Evolutionary conservation across 2,113 vertebrate species (phyloP).

Genomic region (Sisor rabdophorus): DNA sequence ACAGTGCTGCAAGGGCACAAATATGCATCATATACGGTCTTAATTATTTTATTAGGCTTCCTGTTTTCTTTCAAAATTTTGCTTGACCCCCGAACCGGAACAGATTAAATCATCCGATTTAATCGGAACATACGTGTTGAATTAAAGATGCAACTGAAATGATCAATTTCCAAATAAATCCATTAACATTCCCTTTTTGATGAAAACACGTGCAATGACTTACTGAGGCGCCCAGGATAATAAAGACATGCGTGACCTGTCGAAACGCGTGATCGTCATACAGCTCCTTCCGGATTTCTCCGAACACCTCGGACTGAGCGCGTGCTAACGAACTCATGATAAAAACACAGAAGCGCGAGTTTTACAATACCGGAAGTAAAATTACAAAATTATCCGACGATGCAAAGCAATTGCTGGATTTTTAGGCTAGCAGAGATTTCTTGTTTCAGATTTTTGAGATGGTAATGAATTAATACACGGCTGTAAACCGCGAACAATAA

Average conservation of each 20-base stretch:
- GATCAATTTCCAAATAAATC: too few species aligned
- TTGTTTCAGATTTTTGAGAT: background rate
- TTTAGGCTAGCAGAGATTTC: background rate
- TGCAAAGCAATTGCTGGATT: background rate
- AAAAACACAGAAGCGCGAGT: background rate
- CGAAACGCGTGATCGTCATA: constrained; percentile 65
- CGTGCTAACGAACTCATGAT: constrained; percentile 54
- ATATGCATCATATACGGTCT: too few species aligned
- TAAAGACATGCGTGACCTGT: constrained; percentile 70
- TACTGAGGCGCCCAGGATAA: constrained; percentile 82
- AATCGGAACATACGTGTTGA: background rate
- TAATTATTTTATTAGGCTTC: too few species aligned
- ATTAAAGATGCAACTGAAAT: background rate
- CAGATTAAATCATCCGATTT: background rate
- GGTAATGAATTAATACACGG: too few species aligned
- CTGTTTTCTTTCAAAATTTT: too few species aligned
- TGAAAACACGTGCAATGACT: constrained; percentile 55
- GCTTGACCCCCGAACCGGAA: background rate
- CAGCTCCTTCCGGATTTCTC: constrained; percentile 75
- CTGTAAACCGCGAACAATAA: background rate
- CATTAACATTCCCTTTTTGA: too few species aligned
- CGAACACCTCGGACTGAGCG: constrained; percentile 72
- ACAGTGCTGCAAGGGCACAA: too few species aligned
- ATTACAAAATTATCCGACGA: background rate
- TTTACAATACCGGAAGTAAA: background rate